Evolutionary conservation across 1,140 invertebrate species (phyloP).

Genomic region (Delia radicum): DNA sequence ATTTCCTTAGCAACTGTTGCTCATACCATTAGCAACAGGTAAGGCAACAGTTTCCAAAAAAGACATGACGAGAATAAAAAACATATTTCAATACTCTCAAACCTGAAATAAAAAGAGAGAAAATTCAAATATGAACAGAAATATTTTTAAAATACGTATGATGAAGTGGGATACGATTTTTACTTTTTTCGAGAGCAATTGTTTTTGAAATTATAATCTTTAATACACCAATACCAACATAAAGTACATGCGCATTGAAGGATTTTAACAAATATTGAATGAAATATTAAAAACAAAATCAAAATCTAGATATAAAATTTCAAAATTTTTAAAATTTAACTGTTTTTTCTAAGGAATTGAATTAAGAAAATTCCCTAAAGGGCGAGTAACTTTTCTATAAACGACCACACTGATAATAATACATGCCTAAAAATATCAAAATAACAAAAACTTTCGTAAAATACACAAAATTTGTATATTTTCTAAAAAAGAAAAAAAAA

Average conservation of each 20-base stretch:
- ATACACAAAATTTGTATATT: no score
- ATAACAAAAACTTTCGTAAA: no score
- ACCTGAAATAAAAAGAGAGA: background rate
- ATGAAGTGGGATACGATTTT: background rate
- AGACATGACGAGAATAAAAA: no score
- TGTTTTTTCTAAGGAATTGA: no score
- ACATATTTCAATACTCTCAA: background rate
- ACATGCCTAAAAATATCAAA: no score
- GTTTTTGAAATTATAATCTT: background rate
- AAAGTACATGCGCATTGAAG: background rate
- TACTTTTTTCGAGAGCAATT: background rate
- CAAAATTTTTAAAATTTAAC: background rate
- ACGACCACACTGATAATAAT: no score
- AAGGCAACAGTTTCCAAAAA: slow-evolving; percentile 25
- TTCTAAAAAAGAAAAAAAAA: no score
- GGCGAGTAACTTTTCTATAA: no score
- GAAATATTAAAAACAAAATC: background rate
- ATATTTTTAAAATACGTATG: no score
- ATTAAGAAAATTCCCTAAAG: no score
- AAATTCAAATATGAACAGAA: background rate
- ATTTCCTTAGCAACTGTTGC: slow-evolving; percentile 47
- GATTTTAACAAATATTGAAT: background rate
- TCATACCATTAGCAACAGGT: slow-evolving; percentile 52
- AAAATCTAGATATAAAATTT: no score
- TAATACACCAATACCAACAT: background rate